Base-by-base conservation (phyloP, 2,113 vertebrate genomes). In the Ramphastos sulfuratus region DNA sequence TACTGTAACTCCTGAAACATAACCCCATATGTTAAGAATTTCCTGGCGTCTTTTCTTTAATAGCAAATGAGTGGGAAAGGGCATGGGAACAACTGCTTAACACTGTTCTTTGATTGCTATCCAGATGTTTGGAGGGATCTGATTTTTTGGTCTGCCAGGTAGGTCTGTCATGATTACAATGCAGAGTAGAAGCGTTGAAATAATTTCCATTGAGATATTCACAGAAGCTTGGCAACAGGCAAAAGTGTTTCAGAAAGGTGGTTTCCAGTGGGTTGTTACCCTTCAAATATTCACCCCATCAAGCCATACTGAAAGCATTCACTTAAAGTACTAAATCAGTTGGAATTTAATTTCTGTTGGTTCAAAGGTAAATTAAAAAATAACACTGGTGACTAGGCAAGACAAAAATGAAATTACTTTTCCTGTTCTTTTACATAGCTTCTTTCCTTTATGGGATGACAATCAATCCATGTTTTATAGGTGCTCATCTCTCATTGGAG, bases 51-150 rank as follows among this genome's bases (percentile, higher is more conserved):
- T 31, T 72, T 92, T 64, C 70, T 94, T 69, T 54, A 80, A 75
- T 19, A 87, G 65, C 4, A 70, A 92, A 87, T 60, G 52, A 85
- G 64, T 89, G 87, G 69, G 82, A 91, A 91, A 91, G 82, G n/a
- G 61, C 85, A 90, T 91, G 87, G 79, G 87, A 96, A 93, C 24
- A 80, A 91, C 61, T 75, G 54, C 54, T 75, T 35, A 92, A 23
- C 58, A 71, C 56, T 63, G 19, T 88, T 95, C 87, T 95, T 95
- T 91, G 87, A 95, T 81, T 83, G 90, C 72, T 91, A 48, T 87
- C 91, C 93, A 96, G 94, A 72, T 61, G 66, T 86, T 94, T 69
- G 71, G 82, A 91, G 72, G 81, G 48, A 94, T 86, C 11, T 46
- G 80, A 59, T 58, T 44, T 91, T 90, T 93, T 61, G 27, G 67